Base-by-base conservation (phyloP, 2,113 vertebrate species). In the Urocitellus parryii region DNA sequence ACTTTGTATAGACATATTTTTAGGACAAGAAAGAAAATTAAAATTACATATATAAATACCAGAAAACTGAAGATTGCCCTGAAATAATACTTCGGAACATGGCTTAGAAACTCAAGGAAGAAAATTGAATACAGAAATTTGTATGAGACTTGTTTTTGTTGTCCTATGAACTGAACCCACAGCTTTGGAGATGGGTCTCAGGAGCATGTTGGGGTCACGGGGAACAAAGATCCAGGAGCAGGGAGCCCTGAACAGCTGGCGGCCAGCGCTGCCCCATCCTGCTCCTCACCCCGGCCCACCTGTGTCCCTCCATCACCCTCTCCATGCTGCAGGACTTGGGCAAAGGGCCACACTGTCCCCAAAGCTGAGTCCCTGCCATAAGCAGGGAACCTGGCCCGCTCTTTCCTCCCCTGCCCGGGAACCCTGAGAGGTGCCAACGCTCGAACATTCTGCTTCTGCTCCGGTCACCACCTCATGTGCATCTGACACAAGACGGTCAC, bases 251-350 rank as follows among this genome's bases (percentile, higher is more conserved):
- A 37, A 4, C 25, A 45, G 58, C 56, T 18, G 8, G 24, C 11
- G 22, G 48, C 18, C 5, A 7, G 45, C 3, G 9, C n/a, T 34
- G 10, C 34, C 17, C 42, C 42, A 2, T 16, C 24, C 3, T 0
- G 5, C 22, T 67, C 81, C 72, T 8, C 61, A 22, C 48, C 8
- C 18, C 8, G 0, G 1, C 8, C 24, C 42, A 73, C 22, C 22
- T 10, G 1, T 1, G 17, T 74, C 72, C 24, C 17, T 13, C 79
- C 18, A 42, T 53, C 13, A 4, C 29, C 39, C 39, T 27, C 74
- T 53, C 42, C 37, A 13, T 3, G 3, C 51, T 61, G 42, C 48
- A 51, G 48, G 20, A 45, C 2, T 14, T 16, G 11, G 48, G 48
- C 8, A 20, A 34, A 58, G 22, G 32, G 65, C 22, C 42, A 18